Evolutionary conservation across 2,888 invertebrate genomes (phyloP).

Genomic region (Acheta domesticus): DNA sequence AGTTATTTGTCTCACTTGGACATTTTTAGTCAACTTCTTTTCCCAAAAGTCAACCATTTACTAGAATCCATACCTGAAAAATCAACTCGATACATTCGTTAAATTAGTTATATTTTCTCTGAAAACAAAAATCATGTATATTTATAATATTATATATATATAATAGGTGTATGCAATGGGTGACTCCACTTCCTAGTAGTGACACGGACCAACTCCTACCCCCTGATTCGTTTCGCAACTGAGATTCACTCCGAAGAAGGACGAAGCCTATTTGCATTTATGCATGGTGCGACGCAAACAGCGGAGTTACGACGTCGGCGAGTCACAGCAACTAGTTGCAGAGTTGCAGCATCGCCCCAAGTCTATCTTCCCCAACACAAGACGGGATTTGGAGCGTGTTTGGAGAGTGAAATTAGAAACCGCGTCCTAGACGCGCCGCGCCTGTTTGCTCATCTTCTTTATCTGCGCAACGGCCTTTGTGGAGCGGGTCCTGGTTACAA

Average conservation of each 20-base stretch:
- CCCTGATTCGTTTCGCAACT: too few relatives aligned
- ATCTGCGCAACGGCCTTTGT: background rate
- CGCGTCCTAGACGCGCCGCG: background rate
- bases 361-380: background rate
- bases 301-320: background rate
- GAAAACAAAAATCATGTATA: too few relatives aligned
- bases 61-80: too few relatives aligned
- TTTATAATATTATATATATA: too few relatives aligned
- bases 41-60: too few relatives aligned
- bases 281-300: background rate
- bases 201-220: too few relatives aligned
- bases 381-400: background rate
- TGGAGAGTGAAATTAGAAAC: conserved; percentile 18
- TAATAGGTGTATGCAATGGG: too few relatives aligned
- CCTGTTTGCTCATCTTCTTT: conserved; percentile 7
- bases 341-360: background rate
- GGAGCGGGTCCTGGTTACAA: background rate
- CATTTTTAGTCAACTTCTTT: too few relatives aligned
- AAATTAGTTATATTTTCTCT: too few relatives aligned
- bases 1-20: too few relatives aligned
- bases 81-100: too few relatives aligned
- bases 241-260: background rate
- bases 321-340: background rate
- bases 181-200: too few relatives aligned
- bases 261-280: background rate